Percentiles rank a stretch among this genome's conserved stretches.
phyloP scores from a whole-genome alignment of 2,797 vertebrate species.

The Chelon auratus region DNA sequence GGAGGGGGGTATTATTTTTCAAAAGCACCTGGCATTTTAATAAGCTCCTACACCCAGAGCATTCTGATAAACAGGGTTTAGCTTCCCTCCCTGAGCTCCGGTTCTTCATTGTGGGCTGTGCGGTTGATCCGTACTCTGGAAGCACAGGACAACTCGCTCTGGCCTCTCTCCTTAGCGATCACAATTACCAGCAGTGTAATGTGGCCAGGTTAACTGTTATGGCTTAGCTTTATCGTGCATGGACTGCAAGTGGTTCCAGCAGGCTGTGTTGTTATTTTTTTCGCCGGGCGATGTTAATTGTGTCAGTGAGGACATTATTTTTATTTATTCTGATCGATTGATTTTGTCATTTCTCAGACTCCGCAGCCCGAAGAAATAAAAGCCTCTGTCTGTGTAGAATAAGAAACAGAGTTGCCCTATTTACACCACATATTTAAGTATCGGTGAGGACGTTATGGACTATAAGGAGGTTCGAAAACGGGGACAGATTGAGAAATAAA shows the following conservation, averaged over 20 bases:
- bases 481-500: slow-evolving; percentile 38
- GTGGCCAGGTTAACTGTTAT: slow-evolving; percentile 55
- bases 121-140: slow-evolving; percentile 62
- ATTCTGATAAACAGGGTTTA: slow-evolving; percentile 77
- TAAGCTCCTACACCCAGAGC: slow-evolving; percentile 82
- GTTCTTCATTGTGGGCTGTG: slow-evolving; percentile 53
- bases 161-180: slow-evolving; percentile 58
- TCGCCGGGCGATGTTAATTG: slow-evolving; percentile 47
- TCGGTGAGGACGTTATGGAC: slow-evolving; percentile 22
- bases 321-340: slow-evolving; percentile 24
- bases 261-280: slow-evolving; percentile 48
- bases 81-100: slow-evolving; percentile 62
- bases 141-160: slow-evolving; percentile 44
- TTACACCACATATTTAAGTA: slow-evolving; percentile 31
- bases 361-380: slow-evolving; percentile 21
- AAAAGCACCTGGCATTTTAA: slow-evolving; percentile 78
- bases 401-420: slow-evolving; percentile 38
- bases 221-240: slow-evolving; percentile 39
- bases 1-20: slow-evolving; percentile 69
- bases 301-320: slow-evolving; percentile 39
- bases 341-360: slow-evolving; percentile 19
- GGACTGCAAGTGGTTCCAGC: slow-evolving; percentile 24
- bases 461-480: slow-evolving; percentile 6
- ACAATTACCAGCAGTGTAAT: slow-evolving; percentile 67
- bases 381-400: slow-evolving; percentile 9